Percentiles rank a stretch among this genome's conserved stretches.
phyloP scores from a whole-genome alignment of 1,140 invertebrate species.

The Teleopsis dalmanni region DNA sequence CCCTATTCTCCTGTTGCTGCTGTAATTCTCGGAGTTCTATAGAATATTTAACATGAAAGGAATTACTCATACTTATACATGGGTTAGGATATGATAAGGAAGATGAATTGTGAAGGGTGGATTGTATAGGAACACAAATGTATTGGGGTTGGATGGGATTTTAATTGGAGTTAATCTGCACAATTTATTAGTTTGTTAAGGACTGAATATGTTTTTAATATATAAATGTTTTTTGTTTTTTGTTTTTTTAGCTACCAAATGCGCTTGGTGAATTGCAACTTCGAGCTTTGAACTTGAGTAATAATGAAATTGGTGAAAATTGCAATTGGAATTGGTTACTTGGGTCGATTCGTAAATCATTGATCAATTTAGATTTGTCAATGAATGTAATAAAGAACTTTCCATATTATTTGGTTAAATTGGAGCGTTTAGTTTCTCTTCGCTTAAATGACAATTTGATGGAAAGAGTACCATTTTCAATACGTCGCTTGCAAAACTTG shows the following conservation, averaged over 20 bases:
- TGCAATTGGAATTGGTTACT: slow-evolving; percentile 60
- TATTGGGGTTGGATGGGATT: too few relatives aligned
- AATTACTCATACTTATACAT: too few relatives aligned
- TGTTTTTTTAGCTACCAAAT: slow-evolving; percentile 51
- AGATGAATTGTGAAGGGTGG: too few relatives aligned
- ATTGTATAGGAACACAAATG: too few relatives aligned
- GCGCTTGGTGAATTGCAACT: slow-evolving; percentile 61
- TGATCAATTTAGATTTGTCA: slow-evolving; percentile 33
- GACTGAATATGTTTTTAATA: neutral
- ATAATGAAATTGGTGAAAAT: slow-evolving; percentile 59
- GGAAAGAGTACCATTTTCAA: slow-evolving; percentile 50
- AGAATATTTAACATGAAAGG: too few relatives aligned
- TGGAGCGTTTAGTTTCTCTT: slow-evolving; percentile 49
- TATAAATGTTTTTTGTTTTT: neutral
- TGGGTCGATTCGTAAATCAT: slow-evolving; percentile 40
- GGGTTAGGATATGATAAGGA: too few relatives aligned
- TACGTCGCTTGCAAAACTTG: slow-evolving; percentile 53
- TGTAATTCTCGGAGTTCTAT: too few relatives aligned
- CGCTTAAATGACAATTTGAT: slow-evolving; percentile 59
- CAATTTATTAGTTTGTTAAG: too few relatives aligned
- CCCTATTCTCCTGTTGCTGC: too few relatives aligned
- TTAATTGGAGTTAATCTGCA: too few relatives aligned
- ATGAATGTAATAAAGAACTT: slow-evolving; percentile 31
- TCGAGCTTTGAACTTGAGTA: slow-evolving; percentile 59
- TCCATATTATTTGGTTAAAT: slow-evolving; percentile 40